phyloP scores from a whole-genome alignment of 2,888 invertebrate species.

The Osmoderma eremita region DNA sequence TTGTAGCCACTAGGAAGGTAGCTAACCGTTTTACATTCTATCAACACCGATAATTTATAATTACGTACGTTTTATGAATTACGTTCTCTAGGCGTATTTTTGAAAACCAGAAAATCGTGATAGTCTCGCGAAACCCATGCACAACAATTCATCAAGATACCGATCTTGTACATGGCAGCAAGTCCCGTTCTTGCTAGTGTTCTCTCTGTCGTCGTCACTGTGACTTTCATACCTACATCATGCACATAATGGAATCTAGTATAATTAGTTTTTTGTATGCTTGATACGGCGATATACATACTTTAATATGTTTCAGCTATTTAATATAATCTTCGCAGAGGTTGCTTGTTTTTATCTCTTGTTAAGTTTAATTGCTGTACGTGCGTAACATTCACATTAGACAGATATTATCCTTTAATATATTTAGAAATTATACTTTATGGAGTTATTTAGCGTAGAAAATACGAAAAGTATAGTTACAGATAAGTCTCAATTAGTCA shows the following conservation, averaged over 20 bases:
- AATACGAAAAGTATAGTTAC: conserved; percentile 4
- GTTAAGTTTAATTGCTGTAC: too few relatives aligned
- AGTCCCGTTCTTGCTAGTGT: background rate
- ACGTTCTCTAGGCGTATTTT: conserved; percentile 4
- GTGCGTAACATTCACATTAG: too few relatives aligned
- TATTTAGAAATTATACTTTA: too few relatives aligned
- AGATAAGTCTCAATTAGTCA: background rate
- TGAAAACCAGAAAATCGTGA: conserved; percentile 30
- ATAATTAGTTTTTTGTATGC: conserved; percentile 14
- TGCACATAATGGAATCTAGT: conserved; percentile 2
- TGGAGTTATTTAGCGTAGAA: too few relatives aligned
- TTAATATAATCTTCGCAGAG: too few relatives aligned
- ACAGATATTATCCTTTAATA: too few relatives aligned
- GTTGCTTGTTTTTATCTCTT: too few relatives aligned
- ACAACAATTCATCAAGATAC: conserved; percentile 29
- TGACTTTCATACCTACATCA: conserved; percentile 11
- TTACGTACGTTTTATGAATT: conserved; percentile 18
- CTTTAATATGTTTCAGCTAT: too few relatives aligned
- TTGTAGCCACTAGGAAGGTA: too few relatives aligned
- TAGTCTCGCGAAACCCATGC: conserved; percentile 11
- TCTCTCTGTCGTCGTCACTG: conserved; percentile 5
- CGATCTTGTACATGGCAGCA: conserved; percentile 26
- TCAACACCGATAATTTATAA: conserved; percentile 17
- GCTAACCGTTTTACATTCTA: background rate
- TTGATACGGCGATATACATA: too few relatives aligned